Base-by-base conservation (phyloP, 2,797 vertebrate genomes). In the Australoheros facetus region DNA sequence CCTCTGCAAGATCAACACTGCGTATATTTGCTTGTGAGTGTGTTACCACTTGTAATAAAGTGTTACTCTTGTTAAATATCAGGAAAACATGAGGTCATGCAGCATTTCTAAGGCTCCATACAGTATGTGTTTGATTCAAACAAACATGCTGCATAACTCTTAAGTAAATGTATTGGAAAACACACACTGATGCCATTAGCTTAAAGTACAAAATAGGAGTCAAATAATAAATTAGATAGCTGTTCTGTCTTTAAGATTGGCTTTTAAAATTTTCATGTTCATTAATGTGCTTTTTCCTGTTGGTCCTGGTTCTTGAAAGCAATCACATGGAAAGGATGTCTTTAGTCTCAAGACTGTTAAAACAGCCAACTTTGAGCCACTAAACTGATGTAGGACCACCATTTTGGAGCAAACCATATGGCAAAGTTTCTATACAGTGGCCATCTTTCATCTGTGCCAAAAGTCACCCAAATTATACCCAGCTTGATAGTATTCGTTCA, bases 21-120 rank as follows among this genome's bases (percentile, higher is more conserved):
- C 77, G 17, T 48, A 12, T 64, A 57, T 66, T 17, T 51, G 6
- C 69, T 11, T 75, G 59, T 16, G 58, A 56, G n/a, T 30, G 51
- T 71, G 57, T 84, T 71, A 84, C 3, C 75, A 75, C 13, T 57
- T 75, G 17, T 54, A 69, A 71, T 76, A 14, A 85, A 85, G 59
- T 23, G 70, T 56, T 30, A 42, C 56, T 71, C 76, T 73, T 81
- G 72, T 77, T 77, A 75, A 48, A 69, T 66, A 34, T 84, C 39
- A 71, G 32, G 32, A 28, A 30, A 80, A 82, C 73, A 64, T 28
- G 71, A 71, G 66, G 74, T 76, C 58, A 12, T 53, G 19, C 21
- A 56, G 3, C 42, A 73, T 84, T 75, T 77, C 21, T 51, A 45
- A 56, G 3, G 5, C 21, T 71, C 9, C 4, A 21, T n/a, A 28